Evolutionary conservation across 2,888 invertebrate species (phyloP), one percentile per base, ranked within the genome.

Genomic region (Metellina segmentata): DNA sequence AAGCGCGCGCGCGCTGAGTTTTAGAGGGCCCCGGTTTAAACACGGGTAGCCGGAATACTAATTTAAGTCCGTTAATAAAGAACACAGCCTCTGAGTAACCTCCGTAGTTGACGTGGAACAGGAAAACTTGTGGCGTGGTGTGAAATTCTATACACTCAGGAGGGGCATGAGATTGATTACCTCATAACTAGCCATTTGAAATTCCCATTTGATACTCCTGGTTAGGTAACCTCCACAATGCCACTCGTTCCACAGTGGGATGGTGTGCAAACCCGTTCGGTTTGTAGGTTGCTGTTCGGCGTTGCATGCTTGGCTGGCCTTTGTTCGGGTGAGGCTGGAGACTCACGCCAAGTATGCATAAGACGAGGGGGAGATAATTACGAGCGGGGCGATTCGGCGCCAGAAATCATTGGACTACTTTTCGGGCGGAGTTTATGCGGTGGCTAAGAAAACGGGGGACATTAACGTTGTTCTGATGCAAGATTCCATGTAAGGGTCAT

Each of bases 141-240:
- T 82, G 81, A 82, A 82, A 82, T 71, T 71, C 81, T 82, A 82
- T 69, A 51, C 81, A 51, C 8, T 34, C 20, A 61, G 61, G 53
- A 61, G n/a, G 19, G 0, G 81, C 16, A 49, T 4, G 81, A 82
- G 85, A 86, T 77, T 78, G 77, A 86, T 86, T 78, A 51, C 75
- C 34, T 70, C 51, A 6, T n/a, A 85, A 69, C 75, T 20, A 61
- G 61, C 77, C 77, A 86, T 78, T 78, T 70, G 69, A 86, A 86
- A 86, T 86, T 86, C 78, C 49, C 85, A 78, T 78, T 78, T 78
- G 78, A 86, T 86, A 78, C 85, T 78, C 51, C 5, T 69, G 70
- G 49, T 86, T 75, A 85, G 71, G 82, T 79, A 53, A 79, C 79
- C 53, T 79, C 7, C 16, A 77, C 13, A 4, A 13, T 9, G 51